Evolutionary conservation across 37 sponge, comb jelly and placozoan genomes (phyloP), one percentile per base, ranked within the genome.

Genomic region (Spongia lamella): DNA sequence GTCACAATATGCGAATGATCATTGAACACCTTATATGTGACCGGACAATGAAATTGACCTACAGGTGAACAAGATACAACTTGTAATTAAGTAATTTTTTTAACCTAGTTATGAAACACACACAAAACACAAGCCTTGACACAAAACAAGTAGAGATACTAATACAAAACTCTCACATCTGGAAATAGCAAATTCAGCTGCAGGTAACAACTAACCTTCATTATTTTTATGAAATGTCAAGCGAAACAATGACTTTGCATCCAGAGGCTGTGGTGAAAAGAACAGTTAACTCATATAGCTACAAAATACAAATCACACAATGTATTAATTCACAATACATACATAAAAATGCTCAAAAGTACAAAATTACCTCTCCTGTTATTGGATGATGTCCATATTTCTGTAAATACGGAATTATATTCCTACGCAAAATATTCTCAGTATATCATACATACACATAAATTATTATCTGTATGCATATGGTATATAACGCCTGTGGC

Each of bases 41-140:
- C 90, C 1, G 99, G 99, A 63, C 99, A 98, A 77, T 98, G 99
- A 54, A 72, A 94, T 36, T 89, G 78, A 0, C 91, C 94, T 93
- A 9, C 40, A 58, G 9, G 2, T 7, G 32, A 53, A 5, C 29
- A 71, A n/a, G n/a, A n/a, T n/a, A n/a, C n/a, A n/a, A n/a, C n/a
- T n/a, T n/a, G n/a, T n/a, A n/a, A n/a, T n/a, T n/a, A n/a, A n/a
- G n/a, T n/a, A n/a, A n/a, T n/a, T n/a, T n/a, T n/a, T n/a, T n/a
- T n/a, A n/a, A n/a, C n/a, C n/a, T n/a, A n/a, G n/a, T n/a, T 27
- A 27, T 5, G 58, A 56, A 7, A 6, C 2, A 52, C 53, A 52
- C 53, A 52, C 54, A 20, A 19, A 52, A 20, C 19, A 19, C 54
- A 20, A 52, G 16, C 19, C 17, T 52, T 52, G 19, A 20, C 19